Percentiles rank a stretch among this genome's conserved stretches.
phyloP scores from a whole-genome alignment of 1,140 invertebrate species.

The Zaprionus ghesquierei region DNA sequence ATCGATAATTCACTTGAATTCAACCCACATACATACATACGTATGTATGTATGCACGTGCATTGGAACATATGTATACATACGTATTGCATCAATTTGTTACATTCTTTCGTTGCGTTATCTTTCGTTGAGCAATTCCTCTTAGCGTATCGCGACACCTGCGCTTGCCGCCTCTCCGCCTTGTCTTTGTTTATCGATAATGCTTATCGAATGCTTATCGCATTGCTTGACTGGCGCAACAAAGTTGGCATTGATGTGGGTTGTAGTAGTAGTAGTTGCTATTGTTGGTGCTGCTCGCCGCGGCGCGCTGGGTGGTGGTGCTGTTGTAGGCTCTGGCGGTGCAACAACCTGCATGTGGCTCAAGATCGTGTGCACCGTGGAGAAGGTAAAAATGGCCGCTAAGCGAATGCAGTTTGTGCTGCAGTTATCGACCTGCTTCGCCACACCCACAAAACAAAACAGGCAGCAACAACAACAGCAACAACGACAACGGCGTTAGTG shows the following conservation, averaged over 20 bases:
- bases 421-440: conserved; percentile 44
- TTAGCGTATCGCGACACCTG: not conserved
- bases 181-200: conserved; percentile 8
- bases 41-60: not conserved
- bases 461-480: conserved; percentile 12
- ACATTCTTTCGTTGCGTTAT: not conserved
- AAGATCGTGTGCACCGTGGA: conserved; percentile 62
- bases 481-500: not conserved
- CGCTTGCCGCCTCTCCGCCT: not conserved
- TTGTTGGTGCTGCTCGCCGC: conserved; percentile 28
- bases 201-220: conserved; percentile 21
- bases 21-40: not conserved
- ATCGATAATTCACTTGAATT: not conserved
- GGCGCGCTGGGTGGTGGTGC: conserved; percentile 26
- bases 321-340: conserved; percentile 49
- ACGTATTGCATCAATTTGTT: not conserved
- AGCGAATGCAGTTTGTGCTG: conserved; percentile 29
- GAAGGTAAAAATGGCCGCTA: conserved; percentile 45
- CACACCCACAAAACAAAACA: conserved; percentile 44
- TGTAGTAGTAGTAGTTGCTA: conserved; percentile 15
- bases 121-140: not conserved
- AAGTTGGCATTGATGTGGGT: conserved; percentile 35
- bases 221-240: conserved; percentile 9
- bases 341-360: conserved; percentile 81
- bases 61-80: not conserved